phyloP scores from a whole-genome alignment of 1,140 invertebrate genomes.

The Drosophila miranda region DNA sequence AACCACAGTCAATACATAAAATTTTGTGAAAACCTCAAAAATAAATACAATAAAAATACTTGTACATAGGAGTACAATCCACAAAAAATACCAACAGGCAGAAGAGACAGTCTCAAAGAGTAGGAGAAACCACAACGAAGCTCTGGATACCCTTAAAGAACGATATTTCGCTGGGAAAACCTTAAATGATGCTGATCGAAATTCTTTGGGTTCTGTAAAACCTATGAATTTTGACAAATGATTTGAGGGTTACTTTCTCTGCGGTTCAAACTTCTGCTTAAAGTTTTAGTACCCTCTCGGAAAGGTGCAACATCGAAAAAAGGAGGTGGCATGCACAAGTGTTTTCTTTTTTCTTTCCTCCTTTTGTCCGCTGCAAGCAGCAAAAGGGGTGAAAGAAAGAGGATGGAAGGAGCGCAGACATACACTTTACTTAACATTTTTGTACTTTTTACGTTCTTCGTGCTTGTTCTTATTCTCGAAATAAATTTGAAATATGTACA shows the following conservation, averaged over 20 bases:
- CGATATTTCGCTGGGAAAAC: too few relatives aligned
- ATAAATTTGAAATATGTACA: conserved; percentile 47
- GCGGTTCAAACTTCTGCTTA: too few relatives aligned
- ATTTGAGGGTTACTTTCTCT: too few relatives aligned
- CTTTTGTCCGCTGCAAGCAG: conserved; percentile 1
- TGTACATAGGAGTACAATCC: conserved; percentile 16
- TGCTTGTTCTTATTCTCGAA: conserved; percentile 16
- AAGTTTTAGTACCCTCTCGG: too few relatives aligned
- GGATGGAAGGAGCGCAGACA: conserved; percentile 15
- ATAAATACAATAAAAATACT: conserved; percentile 31
- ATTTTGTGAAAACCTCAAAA: conserved; percentile 66
- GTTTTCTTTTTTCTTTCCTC: conserved; percentile 44
- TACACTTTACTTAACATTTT: conserved; percentile 38
- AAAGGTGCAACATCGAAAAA: conserved; percentile 23
- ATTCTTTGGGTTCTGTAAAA: too few relatives aligned
- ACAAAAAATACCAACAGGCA: conserved; percentile 7
- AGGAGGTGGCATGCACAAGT: conserved; percentile 52
- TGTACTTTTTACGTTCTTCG: conserved; percentile 15
- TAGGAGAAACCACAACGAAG: too few relatives aligned
- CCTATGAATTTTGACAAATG: too few relatives aligned
- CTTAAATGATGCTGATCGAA: too few relatives aligned
- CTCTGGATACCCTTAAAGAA: too few relatives aligned
- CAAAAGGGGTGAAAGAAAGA: conserved; percentile 2
- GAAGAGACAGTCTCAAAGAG: conserved; percentile 4
- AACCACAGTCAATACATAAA: conserved; percentile 61